phyloP scores from a whole-genome alignment of 2,113 vertebrate genomes.

The Tapirus terrestris region DNA sequence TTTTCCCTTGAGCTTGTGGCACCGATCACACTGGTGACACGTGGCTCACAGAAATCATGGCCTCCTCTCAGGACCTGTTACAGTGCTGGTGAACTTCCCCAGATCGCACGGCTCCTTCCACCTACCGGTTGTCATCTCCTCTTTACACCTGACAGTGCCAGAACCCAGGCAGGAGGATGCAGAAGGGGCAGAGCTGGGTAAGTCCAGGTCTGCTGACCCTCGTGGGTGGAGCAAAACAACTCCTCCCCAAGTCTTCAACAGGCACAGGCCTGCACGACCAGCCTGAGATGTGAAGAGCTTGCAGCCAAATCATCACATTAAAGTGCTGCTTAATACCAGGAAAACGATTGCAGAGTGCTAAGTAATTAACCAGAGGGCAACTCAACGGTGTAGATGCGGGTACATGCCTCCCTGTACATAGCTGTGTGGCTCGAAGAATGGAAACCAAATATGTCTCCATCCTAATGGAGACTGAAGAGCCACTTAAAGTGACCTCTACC shows the following conservation, averaged over 20 bases:
- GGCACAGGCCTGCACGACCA: not conserved
- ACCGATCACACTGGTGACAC: not conserved
- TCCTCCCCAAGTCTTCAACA: not conserved
- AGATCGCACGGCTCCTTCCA: fast-evolving
- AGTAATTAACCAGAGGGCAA: not conserved
- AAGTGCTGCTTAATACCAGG: not conserved
- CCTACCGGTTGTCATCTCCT: not conserved
- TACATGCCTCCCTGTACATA: not conserved
- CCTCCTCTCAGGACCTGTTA: not conserved
- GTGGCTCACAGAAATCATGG: not conserved
- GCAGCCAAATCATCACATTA: not conserved
- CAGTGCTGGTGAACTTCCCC: not conserved
- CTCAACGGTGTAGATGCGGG: not conserved
- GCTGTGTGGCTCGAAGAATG: not conserved
- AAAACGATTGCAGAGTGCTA: fast-evolving
- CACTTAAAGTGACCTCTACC: not conserved
- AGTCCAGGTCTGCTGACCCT: not conserved
- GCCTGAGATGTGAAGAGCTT: not conserved
- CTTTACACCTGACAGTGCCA: fast-evolving
- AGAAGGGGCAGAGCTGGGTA: not conserved
- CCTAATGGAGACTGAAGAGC: not conserved
- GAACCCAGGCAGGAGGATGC: not conserved
- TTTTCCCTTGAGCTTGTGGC: not conserved
- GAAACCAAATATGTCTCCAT: not conserved
- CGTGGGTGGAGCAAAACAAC: fast-evolving